A percentile compares a stretch with the other conserved stretches of the same genome.
phyloP scores from a whole-genome alignment of 1,140 invertebrate genomes.

The Brachionus rotundiformis region DNA sequence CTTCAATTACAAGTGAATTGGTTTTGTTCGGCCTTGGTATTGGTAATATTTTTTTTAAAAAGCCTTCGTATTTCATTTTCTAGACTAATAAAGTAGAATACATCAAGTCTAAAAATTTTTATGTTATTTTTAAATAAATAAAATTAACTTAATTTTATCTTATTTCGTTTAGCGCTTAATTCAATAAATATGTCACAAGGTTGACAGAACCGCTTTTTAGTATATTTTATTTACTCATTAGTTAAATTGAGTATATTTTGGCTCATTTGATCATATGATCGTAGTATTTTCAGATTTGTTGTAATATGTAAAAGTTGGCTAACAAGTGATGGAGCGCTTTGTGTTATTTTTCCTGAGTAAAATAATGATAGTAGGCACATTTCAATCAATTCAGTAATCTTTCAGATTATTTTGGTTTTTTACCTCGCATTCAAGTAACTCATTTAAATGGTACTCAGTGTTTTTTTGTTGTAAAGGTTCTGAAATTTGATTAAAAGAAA shows the following conservation, averaged over 20 bases:
- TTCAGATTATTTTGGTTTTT: not conserved
- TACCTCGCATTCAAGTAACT: not conserved
- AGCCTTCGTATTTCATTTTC: not conserved
- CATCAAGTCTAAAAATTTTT: conserved; percentile 26
- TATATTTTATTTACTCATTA: not conserved
- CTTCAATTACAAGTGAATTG: not conserved
- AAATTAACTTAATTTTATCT: not conserved
- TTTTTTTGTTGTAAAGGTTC: not conserved
- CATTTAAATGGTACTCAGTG: not conserved
- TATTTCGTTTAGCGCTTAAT: not conserved
- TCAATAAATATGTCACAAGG: not conserved
- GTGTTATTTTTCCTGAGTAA: conserved; percentile 3
- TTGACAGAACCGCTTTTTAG: not conserved
- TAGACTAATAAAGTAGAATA: not conserved
- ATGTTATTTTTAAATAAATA: not conserved
- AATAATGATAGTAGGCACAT: conserved; percentile 11
- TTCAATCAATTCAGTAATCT: not conserved
- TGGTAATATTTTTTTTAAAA: not conserved
- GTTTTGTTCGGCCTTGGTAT: not conserved
- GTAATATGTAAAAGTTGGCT: not conserved
- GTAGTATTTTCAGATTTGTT: not conserved
- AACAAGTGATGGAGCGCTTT: not conserved
- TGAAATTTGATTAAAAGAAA: not conserved
- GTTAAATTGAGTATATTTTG: not conserved
- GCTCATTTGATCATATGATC: not conserved